Conservation (phyloP, 2,888 invertebrate genomes). For the Bugula neritina region DNA sequence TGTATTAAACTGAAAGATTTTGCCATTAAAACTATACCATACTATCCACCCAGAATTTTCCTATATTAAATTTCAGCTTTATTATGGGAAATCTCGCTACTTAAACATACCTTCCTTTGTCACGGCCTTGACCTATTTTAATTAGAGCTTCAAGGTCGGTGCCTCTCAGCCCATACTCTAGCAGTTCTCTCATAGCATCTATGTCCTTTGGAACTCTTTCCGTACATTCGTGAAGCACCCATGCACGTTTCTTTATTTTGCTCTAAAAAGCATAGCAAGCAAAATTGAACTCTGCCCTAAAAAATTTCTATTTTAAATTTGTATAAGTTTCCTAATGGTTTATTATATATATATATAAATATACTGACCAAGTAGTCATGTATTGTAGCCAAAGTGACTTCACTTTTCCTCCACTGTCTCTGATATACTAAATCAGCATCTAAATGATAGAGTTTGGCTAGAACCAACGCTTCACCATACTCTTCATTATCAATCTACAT, state of each 20-base stretch:
- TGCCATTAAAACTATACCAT: too few relatives aligned
- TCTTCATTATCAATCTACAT: slow-evolving; percentile 65
- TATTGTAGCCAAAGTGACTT: slow-evolving; percentile 68
- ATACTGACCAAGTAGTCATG: slow-evolving; percentile 65
- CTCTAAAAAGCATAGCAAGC: slow-evolving; percentile 54
- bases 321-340: too few relatives aligned
- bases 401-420: slow-evolving; percentile 70
- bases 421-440: slow-evolving; percentile 75
- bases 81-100: too few relatives aligned
- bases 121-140: slow-evolving; percentile 45
- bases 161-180: slow-evolving; percentile 68
- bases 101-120: slow-evolving; percentile 50
- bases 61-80: too few relatives aligned
- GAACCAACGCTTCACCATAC: slow-evolving; percentile 66
- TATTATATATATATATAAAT: too few relatives aligned
- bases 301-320: too few relatives aligned
- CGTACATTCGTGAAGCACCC: slow-evolving; percentile 75
- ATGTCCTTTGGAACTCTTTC: slow-evolving; percentile 68
- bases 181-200: slow-evolving; percentile 66
- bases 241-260: slow-evolving; percentile 69
- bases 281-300: too few relatives aligned
- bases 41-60: too few relatives aligned
- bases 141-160: slow-evolving; percentile 63
- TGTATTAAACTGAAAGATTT: too few relatives aligned
- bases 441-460: slow-evolving; percentile 66